These are phyloP conservation scores for Caenorhabditis virilis DNA, from an alignment of 2,888 invertebrate species.

Conservation along the genomic window DNA sequence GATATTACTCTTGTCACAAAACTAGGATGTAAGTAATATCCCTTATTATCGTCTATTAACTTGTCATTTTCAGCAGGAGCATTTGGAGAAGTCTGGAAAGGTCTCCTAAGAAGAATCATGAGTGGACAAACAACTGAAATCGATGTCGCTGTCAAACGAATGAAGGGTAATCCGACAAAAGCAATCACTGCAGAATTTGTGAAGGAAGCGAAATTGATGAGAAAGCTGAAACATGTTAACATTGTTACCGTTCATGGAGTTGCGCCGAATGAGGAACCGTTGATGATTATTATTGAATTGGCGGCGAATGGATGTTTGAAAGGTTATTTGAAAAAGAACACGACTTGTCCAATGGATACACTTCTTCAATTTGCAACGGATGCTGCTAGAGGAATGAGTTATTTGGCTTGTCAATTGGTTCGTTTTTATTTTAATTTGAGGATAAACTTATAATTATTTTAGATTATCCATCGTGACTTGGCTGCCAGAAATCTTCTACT, in stretches of 20 bases:
- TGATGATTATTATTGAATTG: conserved; percentile 44
- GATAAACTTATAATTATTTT: not conserved
- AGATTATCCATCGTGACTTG: conserved; percentile 42
- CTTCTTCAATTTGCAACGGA: conserved; percentile 17
- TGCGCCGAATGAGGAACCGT: conserved; percentile 39
- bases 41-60: too few species aligned
- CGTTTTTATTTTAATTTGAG: not conserved
- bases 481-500: conserved; percentile 42
- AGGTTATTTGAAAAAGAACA: conserved; percentile 15
- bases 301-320: conserved; percentile 45
- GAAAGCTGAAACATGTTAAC: conserved; percentile 27
- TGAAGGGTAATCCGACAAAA: conserved; percentile 40
- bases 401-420: conserved; percentile 25
- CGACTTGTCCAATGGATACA: conserved; percentile 11
- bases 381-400: conserved; percentile 29
- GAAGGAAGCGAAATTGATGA: conserved; percentile 40
- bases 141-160: conserved; percentile 37
- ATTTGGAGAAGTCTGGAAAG: conserved; percentile 43
- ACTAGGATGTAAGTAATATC: too few species aligned
- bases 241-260: conserved; percentile 41
- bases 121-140: conserved; percentile 3
- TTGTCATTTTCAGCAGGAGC: too few species aligned
- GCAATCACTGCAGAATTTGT: conserved; percentile 28
- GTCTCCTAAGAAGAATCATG: conserved; percentile 12
- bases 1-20: conserved; percentile 19